Evolutionary conservation across 2,797 vertebrate genomes (phyloP), one percentile per base, ranked within the genome.

Genomic region (Pangasius mekongensis): DNA sequence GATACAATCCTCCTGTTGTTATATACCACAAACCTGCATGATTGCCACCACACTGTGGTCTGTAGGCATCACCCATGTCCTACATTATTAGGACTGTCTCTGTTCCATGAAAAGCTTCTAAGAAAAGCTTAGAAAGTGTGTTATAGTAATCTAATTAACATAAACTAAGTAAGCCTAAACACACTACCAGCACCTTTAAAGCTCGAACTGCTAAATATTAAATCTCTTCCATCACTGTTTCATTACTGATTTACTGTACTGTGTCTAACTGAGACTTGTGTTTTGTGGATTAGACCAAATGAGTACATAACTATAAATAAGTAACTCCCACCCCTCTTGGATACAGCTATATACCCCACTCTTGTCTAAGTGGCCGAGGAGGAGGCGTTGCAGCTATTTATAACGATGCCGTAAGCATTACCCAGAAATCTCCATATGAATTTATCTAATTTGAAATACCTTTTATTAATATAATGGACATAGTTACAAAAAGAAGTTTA

Each of bases 231-330:
- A 84, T 84, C 16, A 66, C 60, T 16, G 56, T n/a, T 64, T 8
- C n/a, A 22, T 66, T 49, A 84, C 43, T 20, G n/a, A 83, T 83
- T 43, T 49, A 84, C 36, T 36, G 64, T 84, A n/a, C 58, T 10
- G 24, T 64, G 36, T 82, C 24, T 64, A 83, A 49, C 81, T n/a
- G 36, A 60, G 54, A 56, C 52, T 56, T 54, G 43, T 47, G 43
- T 47, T 47, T 8, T 47, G 43, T 47, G 13, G 30, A 80, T 22
- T 78, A 54, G 30, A 62, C 43, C 43, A 52, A 54, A 84, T 54
- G 62, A 52, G 24, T 52, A 11, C 43, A 67, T 11, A 84, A 13
- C 43, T 84, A 84, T 84, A 69, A 84, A 84, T 84, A 69, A 84
- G 47, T 22, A 69, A 11, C 81, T 64, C 60, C 27, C 5, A 9